phyloP scores from a whole-genome alignment of 2,113 vertebrate genomes.

The Vulpes ferrilata region DNA sequence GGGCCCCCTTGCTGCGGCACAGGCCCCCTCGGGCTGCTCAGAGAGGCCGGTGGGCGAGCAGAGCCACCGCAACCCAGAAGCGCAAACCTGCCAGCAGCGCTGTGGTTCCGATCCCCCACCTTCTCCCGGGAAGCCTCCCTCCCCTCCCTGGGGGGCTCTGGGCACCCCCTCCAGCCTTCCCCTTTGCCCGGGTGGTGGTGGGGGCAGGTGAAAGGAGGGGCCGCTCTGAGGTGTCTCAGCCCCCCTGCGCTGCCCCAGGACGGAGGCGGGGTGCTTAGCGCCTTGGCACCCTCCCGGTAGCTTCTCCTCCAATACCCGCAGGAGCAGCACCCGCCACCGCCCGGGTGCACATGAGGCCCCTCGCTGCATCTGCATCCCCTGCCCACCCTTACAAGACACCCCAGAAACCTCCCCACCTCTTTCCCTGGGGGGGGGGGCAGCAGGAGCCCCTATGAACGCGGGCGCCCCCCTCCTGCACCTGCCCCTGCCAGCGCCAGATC shows the following conservation, averaged over 20 bases:
- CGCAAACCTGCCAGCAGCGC: accelerated
- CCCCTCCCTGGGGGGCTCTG: not conserved
- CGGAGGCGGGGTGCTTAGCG: accelerated
- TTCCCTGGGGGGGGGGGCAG: not conserved
- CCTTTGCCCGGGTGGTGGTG: accelerated
- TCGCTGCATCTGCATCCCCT: not conserved
- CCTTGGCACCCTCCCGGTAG: not conserved
- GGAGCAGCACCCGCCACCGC: accelerated
- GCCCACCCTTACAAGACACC: not conserved
- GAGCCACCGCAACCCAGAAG: no score
- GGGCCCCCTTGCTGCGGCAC: not conserved
- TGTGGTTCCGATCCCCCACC: accelerated
- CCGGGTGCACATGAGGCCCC: no score
- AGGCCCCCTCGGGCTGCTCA: not conserved
- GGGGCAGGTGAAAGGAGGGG: accelerated
- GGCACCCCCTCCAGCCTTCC: not conserved
- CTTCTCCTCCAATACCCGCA: not conserved
- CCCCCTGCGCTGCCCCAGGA: accelerated
- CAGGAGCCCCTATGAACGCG: not conserved
- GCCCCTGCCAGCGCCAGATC: not conserved
- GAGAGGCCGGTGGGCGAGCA: not conserved
- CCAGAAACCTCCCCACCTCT: not conserved
- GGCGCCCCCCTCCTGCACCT: not conserved
- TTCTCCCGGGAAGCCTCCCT: not conserved
- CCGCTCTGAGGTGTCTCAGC: no score